A percentile compares a stretch with the other conserved stretches of the same genome.
These are phyloP conservation scores for Actias luna DNA, from an alignment of 2,888 invertebrate species.

Conservation along the genomic window DNA sequence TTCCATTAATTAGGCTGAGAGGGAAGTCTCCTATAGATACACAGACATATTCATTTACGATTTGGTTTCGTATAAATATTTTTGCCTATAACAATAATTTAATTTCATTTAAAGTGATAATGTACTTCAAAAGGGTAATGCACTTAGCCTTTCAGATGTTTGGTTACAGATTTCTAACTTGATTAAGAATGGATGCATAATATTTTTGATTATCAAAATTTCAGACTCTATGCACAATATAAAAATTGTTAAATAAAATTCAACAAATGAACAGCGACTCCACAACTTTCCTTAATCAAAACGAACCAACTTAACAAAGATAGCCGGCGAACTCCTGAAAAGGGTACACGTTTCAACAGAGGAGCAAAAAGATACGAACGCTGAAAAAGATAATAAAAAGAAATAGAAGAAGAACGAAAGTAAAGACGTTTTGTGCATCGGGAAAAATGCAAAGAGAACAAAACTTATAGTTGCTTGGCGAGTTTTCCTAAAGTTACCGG, in stretches of 20 bases:
- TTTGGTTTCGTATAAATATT: too few species aligned
- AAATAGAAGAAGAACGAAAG: slow-evolving; percentile 16
- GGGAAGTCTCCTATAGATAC: too few species aligned
- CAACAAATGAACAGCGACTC: slow-evolving; percentile 38
- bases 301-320: slow-evolving; percentile 78
- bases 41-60: too few species aligned
- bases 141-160: too few species aligned
- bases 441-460: slow-evolving; percentile 75
- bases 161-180: too few species aligned
- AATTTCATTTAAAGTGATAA: too few species aligned
- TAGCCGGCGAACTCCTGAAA: slow-evolving; percentile 76
- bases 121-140: too few species aligned
- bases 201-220: too few species aligned
- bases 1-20: too few species aligned
- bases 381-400: slow-evolving; percentile 42
- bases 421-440: slow-evolving; percentile 47
- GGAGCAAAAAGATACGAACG: slow-evolving; percentile 70
- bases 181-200: too few species aligned
- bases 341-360: slow-evolving; percentile 75
- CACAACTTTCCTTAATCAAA: slow-evolving; percentile 42
- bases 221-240: neutral
- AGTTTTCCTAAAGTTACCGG: slow-evolving; percentile 64
- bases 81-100: too few species aligned
- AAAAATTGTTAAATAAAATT: neutral
- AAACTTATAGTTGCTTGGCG: slow-evolving; percentile 64